phyloP scores from a whole-genome alignment of 2,888 invertebrate genomes.

The Cantharis rustica region DNA sequence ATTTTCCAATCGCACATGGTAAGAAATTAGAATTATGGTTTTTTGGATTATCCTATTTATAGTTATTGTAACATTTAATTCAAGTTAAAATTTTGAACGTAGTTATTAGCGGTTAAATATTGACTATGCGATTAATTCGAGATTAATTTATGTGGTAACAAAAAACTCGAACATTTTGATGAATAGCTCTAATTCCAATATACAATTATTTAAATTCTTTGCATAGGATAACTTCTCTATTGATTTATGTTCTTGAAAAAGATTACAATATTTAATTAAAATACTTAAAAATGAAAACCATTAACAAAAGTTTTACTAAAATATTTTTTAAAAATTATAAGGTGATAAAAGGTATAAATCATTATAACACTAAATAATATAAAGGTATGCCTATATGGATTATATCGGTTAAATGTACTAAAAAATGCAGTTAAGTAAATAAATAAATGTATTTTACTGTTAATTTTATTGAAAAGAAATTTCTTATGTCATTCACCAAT shows the following conservation, averaged over 20 bases:
- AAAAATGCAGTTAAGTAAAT: background rate
- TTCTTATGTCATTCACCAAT: background rate
- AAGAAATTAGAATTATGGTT: background rate
- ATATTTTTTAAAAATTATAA: background rate
- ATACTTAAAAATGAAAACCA: background rate
- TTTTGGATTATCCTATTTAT: background rate
- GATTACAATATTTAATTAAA: background rate
- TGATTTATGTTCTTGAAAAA: background rate
- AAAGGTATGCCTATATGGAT: no score
- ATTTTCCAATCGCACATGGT: conserved; percentile 44
- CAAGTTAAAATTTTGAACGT: background rate
- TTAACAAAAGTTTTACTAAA: background rate
- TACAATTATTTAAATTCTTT: background rate
- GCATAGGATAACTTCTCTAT: background rate
- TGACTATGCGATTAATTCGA: background rate
- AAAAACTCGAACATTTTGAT: background rate
- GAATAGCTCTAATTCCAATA: background rate
- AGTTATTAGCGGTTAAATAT: background rate
- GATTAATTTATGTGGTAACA: background rate
- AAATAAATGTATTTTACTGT: no score
- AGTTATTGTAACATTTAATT: background rate
- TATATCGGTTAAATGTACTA: background rate
- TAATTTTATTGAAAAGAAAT: no score
- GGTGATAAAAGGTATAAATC: background rate
- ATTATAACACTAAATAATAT: background rate